phyloP scores from a whole-genome alignment of 2,797 vertebrate genomes.

The Oreortyx pictus region DNA sequence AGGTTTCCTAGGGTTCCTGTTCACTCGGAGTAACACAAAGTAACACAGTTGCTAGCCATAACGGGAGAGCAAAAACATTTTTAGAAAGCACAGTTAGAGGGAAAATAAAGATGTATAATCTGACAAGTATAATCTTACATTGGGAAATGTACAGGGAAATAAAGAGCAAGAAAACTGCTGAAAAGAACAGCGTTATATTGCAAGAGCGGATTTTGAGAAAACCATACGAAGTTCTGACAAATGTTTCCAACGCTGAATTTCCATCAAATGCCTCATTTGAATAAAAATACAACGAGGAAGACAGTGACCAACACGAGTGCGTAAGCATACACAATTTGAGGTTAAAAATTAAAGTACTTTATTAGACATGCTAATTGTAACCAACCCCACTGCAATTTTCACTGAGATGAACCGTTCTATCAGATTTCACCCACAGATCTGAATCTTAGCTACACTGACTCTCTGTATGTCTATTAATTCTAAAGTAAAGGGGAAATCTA shows the following conservation, averaged over 20 bases:
- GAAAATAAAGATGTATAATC: background rate
- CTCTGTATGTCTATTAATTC: background rate
- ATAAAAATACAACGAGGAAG: background rate
- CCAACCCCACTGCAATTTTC: slow-evolving; percentile 26
- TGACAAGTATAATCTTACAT: background rate
- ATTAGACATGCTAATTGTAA: slow-evolving; percentile 17
- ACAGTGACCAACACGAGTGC: background rate
- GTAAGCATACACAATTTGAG: background rate
- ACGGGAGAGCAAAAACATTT: background rate
- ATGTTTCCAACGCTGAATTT: slow-evolving; percentile 5
- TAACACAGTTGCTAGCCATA: background rate
- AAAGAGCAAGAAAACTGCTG: background rate
- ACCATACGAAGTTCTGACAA: background rate
- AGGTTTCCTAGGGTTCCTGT: background rate
- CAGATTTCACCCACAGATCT: background rate
- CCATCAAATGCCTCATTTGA: slow-evolving; percentile 24
- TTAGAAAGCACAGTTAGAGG: background rate
- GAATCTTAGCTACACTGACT: background rate
- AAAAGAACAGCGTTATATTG: background rate
- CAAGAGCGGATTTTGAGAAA: background rate
- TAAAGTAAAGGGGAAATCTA: background rate
- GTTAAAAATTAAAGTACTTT: background rate
- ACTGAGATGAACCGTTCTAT: background rate
- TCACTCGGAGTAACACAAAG: background rate
- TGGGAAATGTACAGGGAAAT: background rate